These are phyloP conservation scores for Odontesthes bonariensis DNA, from an alignment of 2,113 vertebrate genomes.

Conservation along the genomic window DNA sequence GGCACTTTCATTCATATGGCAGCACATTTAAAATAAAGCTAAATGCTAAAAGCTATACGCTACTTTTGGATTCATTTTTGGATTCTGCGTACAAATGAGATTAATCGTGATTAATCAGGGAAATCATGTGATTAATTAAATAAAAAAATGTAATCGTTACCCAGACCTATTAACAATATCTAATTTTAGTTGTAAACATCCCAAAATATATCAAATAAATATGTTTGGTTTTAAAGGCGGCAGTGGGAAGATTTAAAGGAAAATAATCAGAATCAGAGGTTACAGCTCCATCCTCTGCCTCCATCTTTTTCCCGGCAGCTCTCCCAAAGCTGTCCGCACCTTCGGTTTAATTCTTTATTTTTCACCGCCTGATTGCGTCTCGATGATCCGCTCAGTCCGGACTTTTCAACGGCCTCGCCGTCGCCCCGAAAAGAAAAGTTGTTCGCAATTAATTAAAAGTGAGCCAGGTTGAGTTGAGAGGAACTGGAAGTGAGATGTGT, in stretches of 20 bases:
- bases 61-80: no score
- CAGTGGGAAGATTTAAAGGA: neutral
- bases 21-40: no score
- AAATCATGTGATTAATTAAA: no score
- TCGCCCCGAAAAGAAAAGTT: neutral
- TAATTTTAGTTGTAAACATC: fast-evolving
- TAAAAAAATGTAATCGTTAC: no score
- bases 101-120: no score
- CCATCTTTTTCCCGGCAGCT: neutral
- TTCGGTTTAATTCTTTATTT: no score
- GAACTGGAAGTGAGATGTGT: slow-evolving; percentile 24
- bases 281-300: no score
- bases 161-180: no score
- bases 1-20: no score
- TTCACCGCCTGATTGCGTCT: neutral
- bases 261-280: slow-evolving; percentile 3
- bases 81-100: no score
- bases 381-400: neutral
- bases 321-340: neutral
- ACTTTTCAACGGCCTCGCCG: no score
- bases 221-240: slow-evolving; percentile 1
- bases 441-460: neutral
- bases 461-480: slow-evolving; percentile 18
- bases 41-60: no score
- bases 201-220: neutral